Percentiles rank a stretch among this genome's conserved stretches.
phyloP scores from a whole-genome alignment of 2,797 vertebrate species.

The Amniataba percoides region DNA sequence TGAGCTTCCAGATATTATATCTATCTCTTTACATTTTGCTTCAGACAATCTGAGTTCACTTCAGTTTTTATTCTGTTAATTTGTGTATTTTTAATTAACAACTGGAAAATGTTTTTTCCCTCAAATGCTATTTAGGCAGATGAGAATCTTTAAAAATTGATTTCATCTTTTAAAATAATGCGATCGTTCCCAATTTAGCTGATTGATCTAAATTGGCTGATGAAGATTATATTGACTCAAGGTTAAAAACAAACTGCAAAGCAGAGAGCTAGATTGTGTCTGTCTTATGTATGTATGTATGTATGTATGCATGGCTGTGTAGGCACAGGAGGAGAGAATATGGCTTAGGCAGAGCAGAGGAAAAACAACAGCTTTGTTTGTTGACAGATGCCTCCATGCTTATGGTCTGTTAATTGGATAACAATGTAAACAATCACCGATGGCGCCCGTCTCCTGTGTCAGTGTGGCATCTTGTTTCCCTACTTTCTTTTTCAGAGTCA shows the following conservation, averaged over 20 bases:
- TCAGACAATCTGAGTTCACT: conserved; percentile 41
- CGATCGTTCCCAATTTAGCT: conserved; percentile 32
- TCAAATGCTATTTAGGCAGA: conserved; percentile 31
- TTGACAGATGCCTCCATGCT: conserved; percentile 98
- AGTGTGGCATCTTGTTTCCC: conserved; percentile 89
- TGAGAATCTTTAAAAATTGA: conserved; percentile 38
- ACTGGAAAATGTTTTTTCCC: conserved; percentile 15
- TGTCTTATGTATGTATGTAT: conserved; percentile 63
- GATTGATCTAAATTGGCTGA: conserved; percentile 52
- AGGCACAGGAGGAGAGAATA: conserved; percentile 73
- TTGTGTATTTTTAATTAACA: conserved; percentile 64
- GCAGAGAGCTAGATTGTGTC: conserved; percentile 69
- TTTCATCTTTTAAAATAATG: conserved; percentile 43
- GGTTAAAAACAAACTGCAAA: conserved; percentile 68
- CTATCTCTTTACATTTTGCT: conserved; percentile 51
- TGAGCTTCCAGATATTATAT: conserved; percentile 55
- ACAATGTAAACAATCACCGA: conserved; percentile 99
- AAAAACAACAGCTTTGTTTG: conserved; percentile 99
- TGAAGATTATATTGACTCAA: conserved; percentile 70
- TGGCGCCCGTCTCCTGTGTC: conserved; percentile 92
- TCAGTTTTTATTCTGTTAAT: conserved; percentile 57
- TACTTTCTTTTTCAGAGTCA: conserved; percentile 82
- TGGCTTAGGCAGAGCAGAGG: conserved; percentile 90
- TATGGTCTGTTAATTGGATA: conserved; percentile 99
- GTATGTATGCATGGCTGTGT: conserved; percentile 71